Conservation (phyloP, 92 coral and sea anemone genomes). For the Anthopleura xanthogrammica region DNA sequence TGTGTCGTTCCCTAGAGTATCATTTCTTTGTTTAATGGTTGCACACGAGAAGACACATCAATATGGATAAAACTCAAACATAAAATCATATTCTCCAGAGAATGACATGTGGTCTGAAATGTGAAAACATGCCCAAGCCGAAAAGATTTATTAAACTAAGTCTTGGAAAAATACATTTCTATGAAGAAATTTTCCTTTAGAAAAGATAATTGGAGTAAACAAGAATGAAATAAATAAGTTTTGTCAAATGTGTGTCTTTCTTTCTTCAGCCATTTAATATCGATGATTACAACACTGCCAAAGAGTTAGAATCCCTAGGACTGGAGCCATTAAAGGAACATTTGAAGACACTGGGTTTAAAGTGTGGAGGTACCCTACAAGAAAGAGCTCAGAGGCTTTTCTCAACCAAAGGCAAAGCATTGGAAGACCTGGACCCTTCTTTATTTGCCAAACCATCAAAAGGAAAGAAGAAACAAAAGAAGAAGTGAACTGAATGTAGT, state of each 20-base stretch:
- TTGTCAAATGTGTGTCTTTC: not conserved
- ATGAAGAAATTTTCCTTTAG: too few species aligned
- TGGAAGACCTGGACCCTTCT: slow-evolving; percentile 83
- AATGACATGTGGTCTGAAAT: too few species aligned
- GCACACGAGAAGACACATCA: too few species aligned
- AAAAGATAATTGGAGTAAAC: too few species aligned
- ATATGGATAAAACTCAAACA: too few species aligned
- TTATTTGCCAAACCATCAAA: slow-evolving; percentile 80
- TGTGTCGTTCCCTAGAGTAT: too few species aligned
- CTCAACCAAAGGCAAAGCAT: slow-evolving; percentile 78
- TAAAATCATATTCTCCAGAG: too few species aligned
- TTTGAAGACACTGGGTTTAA: slow-evolving; percentile 74
- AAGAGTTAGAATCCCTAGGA: slow-evolving; percentile 78
- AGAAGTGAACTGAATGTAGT: slow-evolving; percentile 37
- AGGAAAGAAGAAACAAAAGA: slow-evolving; percentile 55
- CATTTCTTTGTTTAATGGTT: too few species aligned
- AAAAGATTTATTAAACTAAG: too few species aligned
- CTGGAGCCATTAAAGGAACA: slow-evolving; percentile 77
- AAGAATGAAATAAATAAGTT: too few species aligned
- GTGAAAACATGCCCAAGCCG: too few species aligned
- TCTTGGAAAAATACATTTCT: too few species aligned
- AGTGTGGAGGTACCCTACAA: slow-evolving; percentile 97
- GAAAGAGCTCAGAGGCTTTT: slow-evolving; percentile 96
- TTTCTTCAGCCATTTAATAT: slow-evolving; percentile 54
- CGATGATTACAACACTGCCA: slow-evolving; percentile 62